Conservation (phyloP, 2,113 vertebrate genomes). For the Ancistrus triradiatus region DNA sequence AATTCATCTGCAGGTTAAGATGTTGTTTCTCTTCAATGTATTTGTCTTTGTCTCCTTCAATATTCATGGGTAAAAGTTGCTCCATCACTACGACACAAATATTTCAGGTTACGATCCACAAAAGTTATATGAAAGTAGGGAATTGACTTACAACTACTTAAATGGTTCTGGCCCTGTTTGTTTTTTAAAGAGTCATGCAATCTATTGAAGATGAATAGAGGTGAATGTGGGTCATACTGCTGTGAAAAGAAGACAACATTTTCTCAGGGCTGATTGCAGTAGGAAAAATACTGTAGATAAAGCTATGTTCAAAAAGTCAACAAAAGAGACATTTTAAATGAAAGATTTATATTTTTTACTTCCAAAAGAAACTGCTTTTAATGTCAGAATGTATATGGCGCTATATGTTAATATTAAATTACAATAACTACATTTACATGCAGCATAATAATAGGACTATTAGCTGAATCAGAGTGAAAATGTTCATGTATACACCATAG, state of each 20-base stretch:
- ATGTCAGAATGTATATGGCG: too few relatives aligned
- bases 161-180: neutral
- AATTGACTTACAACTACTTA: neutral
- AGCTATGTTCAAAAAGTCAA: slow-evolving; percentile 7
- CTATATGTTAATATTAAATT: too few relatives aligned
- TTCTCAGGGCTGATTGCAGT: slow-evolving; percentile 29
- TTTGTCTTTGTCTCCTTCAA: neutral
- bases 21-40: neutral
- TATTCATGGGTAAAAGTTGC: neutral
- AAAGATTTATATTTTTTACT: slow-evolving; percentile 41
- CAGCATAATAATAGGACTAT: too few relatives aligned
- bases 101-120: neutral
- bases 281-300: slow-evolving; percentile 23
- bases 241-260: slow-evolving; percentile 15
- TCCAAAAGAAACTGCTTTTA: slow-evolving; percentile 1
- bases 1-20: neutral
- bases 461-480: too few relatives aligned
- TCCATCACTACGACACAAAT: neutral
- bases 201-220: neutral
- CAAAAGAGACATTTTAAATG: slow-evolving; percentile 11
- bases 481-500: neutral
- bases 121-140: neutral
- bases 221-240: slow-evolving; percentile 10
- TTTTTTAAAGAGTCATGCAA: neutral
- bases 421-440: too few relatives aligned